Evolutionary conservation across 2,888 invertebrate genomes (phyloP).

Genomic region (Drosophila kanekoi): DNA sequence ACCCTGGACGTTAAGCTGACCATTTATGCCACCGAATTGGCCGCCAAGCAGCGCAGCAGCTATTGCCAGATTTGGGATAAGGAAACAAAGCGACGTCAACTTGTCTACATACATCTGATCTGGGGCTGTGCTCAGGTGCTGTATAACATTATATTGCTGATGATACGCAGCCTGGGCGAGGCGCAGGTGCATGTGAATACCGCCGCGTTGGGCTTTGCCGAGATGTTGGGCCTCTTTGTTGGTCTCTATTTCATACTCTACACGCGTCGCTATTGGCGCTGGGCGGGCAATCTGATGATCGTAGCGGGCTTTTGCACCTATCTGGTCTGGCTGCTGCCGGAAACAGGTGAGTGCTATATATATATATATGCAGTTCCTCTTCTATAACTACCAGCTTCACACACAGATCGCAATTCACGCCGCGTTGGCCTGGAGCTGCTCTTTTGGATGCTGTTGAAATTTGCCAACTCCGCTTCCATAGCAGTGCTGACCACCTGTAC

Average conservation of each 20-base stretch:
- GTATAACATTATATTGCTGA: constrained; percentile 84
- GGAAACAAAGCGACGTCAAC: constrained; percentile 73
- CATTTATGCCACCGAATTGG: constrained; percentile 67
- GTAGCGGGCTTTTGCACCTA: constrained; percentile 77
- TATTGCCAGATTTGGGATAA: constrained; percentile 84
- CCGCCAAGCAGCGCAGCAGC: constrained; percentile 24
- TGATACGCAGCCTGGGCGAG: constrained; percentile 84
- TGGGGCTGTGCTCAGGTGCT: constrained; percentile 83
- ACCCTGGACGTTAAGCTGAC: constrained; percentile 82
- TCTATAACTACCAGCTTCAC: constrained; percentile 5
- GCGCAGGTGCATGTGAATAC: constrained; percentile 84
- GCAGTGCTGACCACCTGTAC: constrained; percentile 84
- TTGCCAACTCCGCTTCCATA: constrained; percentile 83
- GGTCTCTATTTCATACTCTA: constrained; percentile 83
- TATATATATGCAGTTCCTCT: background rate
- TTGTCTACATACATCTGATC: constrained; percentile 79
- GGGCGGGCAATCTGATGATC: constrained; percentile 82
- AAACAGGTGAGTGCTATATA: constrained; percentile 66
- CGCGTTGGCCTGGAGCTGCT: constrained; percentile 82
- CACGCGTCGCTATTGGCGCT: constrained; percentile 83
- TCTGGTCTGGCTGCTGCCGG: constrained; percentile 82
- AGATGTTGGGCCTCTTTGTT: constrained; percentile 83
- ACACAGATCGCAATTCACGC: constrained; percentile 70
- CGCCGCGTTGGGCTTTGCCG: constrained; percentile 84
- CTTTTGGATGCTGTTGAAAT: constrained; percentile 83